phyloP scores from a whole-genome alignment of 2,888 invertebrate species.

The Nymphalis c-album region DNA sequence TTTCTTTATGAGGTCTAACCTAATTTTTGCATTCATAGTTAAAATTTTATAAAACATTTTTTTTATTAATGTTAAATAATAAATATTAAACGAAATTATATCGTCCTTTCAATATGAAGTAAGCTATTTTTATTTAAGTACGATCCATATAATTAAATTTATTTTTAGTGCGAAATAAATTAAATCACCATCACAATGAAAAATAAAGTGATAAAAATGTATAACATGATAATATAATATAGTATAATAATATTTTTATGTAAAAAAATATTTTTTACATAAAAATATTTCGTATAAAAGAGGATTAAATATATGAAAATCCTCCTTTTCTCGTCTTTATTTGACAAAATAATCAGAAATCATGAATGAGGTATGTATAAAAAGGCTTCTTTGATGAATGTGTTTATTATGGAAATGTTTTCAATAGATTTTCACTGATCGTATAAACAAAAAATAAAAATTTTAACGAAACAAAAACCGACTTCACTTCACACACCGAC shows the following conservation, averaged over 20 bases:
- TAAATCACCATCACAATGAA: too few relatives aligned
- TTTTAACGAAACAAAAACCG: too few relatives aligned
- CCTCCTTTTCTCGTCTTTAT: background rate
- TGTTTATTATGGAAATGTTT: background rate
- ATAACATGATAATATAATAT: too few relatives aligned
- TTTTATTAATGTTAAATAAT: background rate
- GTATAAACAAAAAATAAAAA: background rate
- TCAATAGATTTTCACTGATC: background rate
- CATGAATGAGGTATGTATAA: background rate
- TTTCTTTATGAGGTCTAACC: slow-evolving; percentile 20
- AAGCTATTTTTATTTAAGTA: too few relatives aligned
- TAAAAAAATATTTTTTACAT: too few relatives aligned
- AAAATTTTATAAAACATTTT: slow-evolving; percentile 2
- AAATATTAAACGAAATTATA: background rate
- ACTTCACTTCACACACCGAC: too few relatives aligned
- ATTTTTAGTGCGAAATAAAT: too few relatives aligned
- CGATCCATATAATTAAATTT: too few relatives aligned
- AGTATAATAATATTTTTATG: too few relatives aligned
- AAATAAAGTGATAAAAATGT: too few relatives aligned
- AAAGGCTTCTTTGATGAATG: background rate
- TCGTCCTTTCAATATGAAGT: too few relatives aligned
- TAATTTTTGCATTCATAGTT: slow-evolving; percentile 12
- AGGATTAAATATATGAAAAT: background rate
- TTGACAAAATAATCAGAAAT: background rate
- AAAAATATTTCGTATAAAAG: background rate